These are phyloP conservation scores for Pholis gunnellus DNA, from an alignment of 2,113 vertebrate genomes.

Conservation along the genomic window DNA sequence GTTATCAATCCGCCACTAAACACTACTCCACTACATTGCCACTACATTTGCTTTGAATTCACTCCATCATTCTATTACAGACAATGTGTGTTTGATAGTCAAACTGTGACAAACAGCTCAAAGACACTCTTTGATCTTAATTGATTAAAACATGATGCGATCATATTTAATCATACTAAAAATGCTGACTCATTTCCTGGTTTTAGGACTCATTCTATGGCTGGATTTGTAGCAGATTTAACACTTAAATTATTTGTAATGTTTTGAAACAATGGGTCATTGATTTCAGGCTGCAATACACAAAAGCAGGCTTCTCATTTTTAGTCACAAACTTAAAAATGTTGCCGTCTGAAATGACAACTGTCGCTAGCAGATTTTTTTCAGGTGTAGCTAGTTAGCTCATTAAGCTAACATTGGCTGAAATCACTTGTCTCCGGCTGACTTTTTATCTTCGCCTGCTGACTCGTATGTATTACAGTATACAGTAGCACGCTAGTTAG, in stretches of 20 bases:
- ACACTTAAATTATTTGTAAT: not conserved
- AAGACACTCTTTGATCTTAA: too few relatives aligned
- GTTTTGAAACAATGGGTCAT: not conserved
- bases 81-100: too few relatives aligned
- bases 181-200: too few relatives aligned
- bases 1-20: too few relatives aligned
- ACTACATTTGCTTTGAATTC: too few relatives aligned
- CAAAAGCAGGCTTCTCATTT: not conserved
- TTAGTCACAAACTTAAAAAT: not conserved
- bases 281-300: not conserved
- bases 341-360: not conserved
- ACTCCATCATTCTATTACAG: too few relatives aligned
- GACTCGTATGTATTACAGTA: not conserved
- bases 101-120: too few relatives aligned
- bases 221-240: not conserved
- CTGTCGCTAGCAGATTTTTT: not conserved
- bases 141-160: too few relatives aligned
- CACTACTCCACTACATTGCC: too few relatives aligned
- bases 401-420: not conserved
- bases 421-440: not conserved
- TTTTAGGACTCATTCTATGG: too few relatives aligned
- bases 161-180: too few relatives aligned
- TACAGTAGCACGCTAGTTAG: not conserved
- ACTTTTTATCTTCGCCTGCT: not conserved
- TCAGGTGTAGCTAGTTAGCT: not conserved